Conservation (phyloP, 92 coral and sea anemone species). For the Palythoa grandiflora region DNA sequence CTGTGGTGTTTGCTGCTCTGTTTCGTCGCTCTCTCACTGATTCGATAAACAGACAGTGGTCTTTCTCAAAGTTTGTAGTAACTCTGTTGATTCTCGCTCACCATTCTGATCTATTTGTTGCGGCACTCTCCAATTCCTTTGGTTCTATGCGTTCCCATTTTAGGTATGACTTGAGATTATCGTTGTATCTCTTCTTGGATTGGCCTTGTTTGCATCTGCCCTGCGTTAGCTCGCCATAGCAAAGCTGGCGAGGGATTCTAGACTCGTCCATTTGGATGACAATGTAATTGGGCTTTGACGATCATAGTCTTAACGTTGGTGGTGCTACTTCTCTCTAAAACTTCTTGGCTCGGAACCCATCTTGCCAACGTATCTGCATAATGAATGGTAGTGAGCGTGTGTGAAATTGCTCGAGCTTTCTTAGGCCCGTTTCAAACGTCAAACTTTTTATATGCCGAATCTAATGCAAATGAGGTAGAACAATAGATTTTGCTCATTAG, state of each 20-base stretch:
- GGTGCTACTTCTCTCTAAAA: neutral
- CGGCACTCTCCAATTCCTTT: conserved; percentile 25
- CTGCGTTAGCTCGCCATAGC: conserved; percentile 29
- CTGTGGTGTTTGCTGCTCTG: conserved; percentile 3
- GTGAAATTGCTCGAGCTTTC: conserved; percentile 1
- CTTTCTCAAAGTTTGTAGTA: conserved; percentile 12
- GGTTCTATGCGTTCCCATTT: conserved; percentile 33
- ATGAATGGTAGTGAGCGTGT: conserved; percentile 8
- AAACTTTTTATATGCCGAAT: too few species aligned
- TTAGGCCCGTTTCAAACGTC: too few species aligned
- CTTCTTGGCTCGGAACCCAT: conserved; percentile 22
- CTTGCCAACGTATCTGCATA: conserved; percentile 16
- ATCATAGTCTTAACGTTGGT: conserved; percentile 12
- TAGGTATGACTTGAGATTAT: neutral
- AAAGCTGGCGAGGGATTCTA: conserved; percentile 27
- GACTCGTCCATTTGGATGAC: neutral
- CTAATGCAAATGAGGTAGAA: too few species aligned
- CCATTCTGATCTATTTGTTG: conserved; percentile 16
- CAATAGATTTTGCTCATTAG: too few species aligned
- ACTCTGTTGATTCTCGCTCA: neutral
- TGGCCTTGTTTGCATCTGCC: conserved; percentile 40
- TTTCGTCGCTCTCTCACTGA: conserved; percentile 32
- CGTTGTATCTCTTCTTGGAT: conserved; percentile 29
- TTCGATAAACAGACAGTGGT: conserved; percentile 13
- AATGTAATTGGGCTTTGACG: neutral